Evolutionary conservation across 2,888 invertebrate species (phyloP).

Genomic region (Trichogramma dendrolimi): DNA sequence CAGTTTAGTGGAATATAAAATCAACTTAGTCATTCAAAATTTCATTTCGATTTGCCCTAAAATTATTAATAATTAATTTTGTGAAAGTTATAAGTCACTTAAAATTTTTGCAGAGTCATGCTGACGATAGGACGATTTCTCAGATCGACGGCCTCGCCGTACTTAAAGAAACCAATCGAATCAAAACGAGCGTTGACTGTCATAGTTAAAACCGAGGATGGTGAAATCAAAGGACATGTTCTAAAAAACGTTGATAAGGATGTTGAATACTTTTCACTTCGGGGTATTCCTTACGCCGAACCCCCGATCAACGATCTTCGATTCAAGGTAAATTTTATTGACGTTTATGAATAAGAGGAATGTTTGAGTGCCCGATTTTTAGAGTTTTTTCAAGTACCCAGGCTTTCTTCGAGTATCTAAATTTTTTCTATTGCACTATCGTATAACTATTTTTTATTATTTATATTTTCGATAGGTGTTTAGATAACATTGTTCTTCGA

Average conservation of each 20-base stretch:
- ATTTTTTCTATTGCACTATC: conserved; percentile 20
- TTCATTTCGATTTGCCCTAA: not conserved
- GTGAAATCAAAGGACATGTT: conserved; percentile 40
- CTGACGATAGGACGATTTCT: no score
- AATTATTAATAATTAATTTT: no score
- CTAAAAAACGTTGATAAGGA: conserved; percentile 34
- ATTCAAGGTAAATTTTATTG: conserved; percentile 43
- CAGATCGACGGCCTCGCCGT: no score
- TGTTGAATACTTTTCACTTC: conserved; percentile 41
- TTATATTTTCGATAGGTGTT: no score
- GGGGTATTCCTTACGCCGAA: conserved; percentile 47
- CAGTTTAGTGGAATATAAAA: not conserved
- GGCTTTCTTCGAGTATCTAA: not conserved
- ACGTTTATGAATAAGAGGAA: not conserved
- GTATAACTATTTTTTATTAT: no score
- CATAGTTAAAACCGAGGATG: conserved; percentile 40
- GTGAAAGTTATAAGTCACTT: no score
- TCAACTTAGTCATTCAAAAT: not conserved
- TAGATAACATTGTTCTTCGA: no score
- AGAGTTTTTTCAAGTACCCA: no score
- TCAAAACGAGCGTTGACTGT: no score
- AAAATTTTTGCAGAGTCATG: no score
- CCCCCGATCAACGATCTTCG: conserved; percentile 47
- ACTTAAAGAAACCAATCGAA: no score
- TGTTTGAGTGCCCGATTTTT: no score